Conservation (phyloP, 2,113 vertebrate species). For the Terrapene triunguis region DNA sequence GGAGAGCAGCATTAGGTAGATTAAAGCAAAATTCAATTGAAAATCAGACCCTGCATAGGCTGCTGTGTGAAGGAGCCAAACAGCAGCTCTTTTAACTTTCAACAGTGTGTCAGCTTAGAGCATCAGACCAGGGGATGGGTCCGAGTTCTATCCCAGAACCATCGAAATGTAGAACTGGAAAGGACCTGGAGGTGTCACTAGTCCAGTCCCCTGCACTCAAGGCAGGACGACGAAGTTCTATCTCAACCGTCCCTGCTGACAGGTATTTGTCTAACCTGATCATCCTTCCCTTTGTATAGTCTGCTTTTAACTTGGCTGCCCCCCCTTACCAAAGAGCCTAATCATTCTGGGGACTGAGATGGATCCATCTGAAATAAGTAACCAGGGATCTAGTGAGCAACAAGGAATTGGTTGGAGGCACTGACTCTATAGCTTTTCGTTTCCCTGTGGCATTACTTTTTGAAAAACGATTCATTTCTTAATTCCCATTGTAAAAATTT, state of each 20-base stretch:
- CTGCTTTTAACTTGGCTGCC: not conserved
- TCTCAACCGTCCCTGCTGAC: not conserved
- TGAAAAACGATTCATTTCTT: constrained; percentile 66
- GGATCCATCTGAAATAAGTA: not conserved
- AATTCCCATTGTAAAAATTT: constrained; percentile 70
- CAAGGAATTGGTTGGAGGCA: not conserved
- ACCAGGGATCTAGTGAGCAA: not conserved
- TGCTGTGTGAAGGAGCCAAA: not conserved
- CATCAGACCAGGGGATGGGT: not conserved
- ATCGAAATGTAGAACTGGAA: too few relatives aligned
- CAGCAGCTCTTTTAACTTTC: not conserved
- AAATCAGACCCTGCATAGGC: not conserved
- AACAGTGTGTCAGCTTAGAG: not conserved
- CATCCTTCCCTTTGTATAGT: not conserved
- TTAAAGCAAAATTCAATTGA: not conserved
- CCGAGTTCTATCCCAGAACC: not conserved
- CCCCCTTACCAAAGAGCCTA: not conserved
- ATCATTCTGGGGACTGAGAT: not conserved
- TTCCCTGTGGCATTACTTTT: constrained; percentile 42
- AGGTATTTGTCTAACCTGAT: not conserved
- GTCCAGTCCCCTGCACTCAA: too few relatives aligned
- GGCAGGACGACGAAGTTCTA: too few relatives aligned
- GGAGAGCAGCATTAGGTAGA: not conserved
- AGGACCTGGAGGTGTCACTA: too few relatives aligned
- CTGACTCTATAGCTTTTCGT: constrained; percentile 15